Conservation (phyloP, 2,113 vertebrate genomes). For the Pygoscelis adeliae region DNA sequence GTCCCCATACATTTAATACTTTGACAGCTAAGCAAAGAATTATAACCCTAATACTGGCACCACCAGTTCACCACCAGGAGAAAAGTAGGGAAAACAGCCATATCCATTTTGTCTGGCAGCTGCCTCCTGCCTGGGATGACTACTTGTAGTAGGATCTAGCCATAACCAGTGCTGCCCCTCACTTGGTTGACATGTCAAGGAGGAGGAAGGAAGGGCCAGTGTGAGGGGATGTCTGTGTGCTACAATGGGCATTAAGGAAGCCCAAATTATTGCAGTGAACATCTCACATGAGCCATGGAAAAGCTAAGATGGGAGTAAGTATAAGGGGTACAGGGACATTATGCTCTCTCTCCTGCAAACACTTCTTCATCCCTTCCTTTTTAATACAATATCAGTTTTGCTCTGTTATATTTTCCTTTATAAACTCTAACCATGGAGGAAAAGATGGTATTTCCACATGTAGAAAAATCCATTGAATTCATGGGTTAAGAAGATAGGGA, state of each 20-base stretch:
- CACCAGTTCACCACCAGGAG: not conserved
- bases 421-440: not conserved
- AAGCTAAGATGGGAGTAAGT: not conserved
- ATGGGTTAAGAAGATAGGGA: not conserved
- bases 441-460: not conserved
- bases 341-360: not conserved
- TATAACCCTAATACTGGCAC: not conserved
- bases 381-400: not conserved
- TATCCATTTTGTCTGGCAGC: not conserved
- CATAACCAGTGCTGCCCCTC: not conserved
- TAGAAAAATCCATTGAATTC: not conserved
- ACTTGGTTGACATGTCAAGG: not conserved
- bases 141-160: not conserved
- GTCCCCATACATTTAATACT: not conserved
- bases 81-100: not conserved
- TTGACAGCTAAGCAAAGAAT: not conserved
- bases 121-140: not conserved
- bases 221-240: fast-evolving
- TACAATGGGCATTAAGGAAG: not conserved
- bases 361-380: not conserved
- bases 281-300: not conserved
- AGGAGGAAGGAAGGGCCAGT: not conserved
- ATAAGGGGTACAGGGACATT: not conserved
- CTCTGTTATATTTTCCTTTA: not conserved
- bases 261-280: not conserved